Evolutionary conservation across 2,113 vertebrate species (phyloP), one percentile per base, ranked within the genome.

Genomic region (Forbesichthys agassizii): DNA sequence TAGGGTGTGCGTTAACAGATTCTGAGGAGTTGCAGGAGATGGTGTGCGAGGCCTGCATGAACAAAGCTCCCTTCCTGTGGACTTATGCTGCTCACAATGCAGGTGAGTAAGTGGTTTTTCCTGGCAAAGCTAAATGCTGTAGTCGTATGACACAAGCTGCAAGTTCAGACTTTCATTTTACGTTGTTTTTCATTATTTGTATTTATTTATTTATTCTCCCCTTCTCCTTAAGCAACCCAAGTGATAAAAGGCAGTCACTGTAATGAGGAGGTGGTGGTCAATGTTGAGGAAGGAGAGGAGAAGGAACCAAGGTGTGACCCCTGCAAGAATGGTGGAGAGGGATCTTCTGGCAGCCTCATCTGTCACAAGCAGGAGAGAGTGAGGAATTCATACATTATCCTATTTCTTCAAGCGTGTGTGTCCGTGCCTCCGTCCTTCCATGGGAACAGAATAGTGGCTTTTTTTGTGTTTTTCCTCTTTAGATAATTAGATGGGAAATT

Each of bases 31-130:
- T 96, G 84, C 94, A 95, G 16, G 97, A 99, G 86, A 98, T 99
- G 97, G 93, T 96, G 0, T 99, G 97, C 74, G 95, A 93, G 71
- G 80, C 88, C 70, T 99, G 97, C 71, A 98, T 98, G 96, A 93
- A 93, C 27, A 95, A 48, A 66, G 95, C 94, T 61, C 92, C 93
- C 18, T 96, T 97, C 86, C 75, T 98, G 0, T 97, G 96, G 97
- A 94, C 92, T 1, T 99, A 99, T 0, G 93, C 94, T 0, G 75
- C 92, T 0, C 91, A 94, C 0, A 78, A 94, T 61, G 94, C 95
- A 93, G 94, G 97, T 98, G 79, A 53, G 27, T 27, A 27, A 1
- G 27, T 27, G 2, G 27, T 27, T n/a, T 9, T 0, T 2, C 49
- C 33, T 48, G 13, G 42, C 11, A 12, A 62, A 49, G 4, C 20